Evolutionary conservation across 2,888 invertebrate genomes (phyloP).

Genomic region (Aromia moschata): DNA sequence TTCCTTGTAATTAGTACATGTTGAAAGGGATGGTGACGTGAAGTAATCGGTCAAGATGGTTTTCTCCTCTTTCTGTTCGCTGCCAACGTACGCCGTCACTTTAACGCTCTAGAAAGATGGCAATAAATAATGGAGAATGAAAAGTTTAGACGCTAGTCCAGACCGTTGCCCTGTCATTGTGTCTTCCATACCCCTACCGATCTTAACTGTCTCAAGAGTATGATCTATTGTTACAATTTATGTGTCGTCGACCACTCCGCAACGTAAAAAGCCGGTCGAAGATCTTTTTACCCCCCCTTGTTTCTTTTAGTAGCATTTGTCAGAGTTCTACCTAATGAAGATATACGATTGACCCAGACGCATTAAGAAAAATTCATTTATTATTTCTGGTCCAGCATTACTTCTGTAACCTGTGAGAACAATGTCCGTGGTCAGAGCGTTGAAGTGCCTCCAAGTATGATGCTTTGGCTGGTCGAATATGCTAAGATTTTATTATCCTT

Average conservation of each 20-base stretch:
- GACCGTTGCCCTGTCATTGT: constrained; percentile 8
- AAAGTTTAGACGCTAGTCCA: constrained; percentile 16
- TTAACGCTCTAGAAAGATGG: neutral
- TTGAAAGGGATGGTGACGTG: constrained; percentile 11
- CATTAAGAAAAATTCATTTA: constrained; percentile 11
- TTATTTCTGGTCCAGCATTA: neutral
- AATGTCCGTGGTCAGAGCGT: too few relatives aligned
- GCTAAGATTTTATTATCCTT: too few relatives aligned
- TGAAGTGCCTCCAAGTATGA: too few relatives aligned
- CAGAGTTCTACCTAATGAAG: constrained; percentile 7
- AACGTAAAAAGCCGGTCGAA: constrained; percentile 26
- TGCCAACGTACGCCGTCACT: neutral
- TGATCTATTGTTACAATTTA: constrained; percentile 39
- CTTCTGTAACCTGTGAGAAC: neutral
- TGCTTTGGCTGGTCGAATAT: too few relatives aligned
- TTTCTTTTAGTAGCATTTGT: constrained; percentile 4
- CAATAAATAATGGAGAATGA: constrained; percentile 17
- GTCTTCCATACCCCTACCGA: constrained; percentile 18
- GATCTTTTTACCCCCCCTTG: constrained; percentile 4
- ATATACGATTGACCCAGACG: neutral
- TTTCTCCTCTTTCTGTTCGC: constrained; percentile 3
- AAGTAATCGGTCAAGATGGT: constrained; percentile 2
- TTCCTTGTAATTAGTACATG: constrained; percentile 11
- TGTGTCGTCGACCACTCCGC: constrained; percentile 30
- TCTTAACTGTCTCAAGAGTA: constrained; percentile 35